Evolutionary conservation across 2,797 vertebrate genomes (phyloP).

Genomic region (Eupleurogrammus muticus): DNA sequence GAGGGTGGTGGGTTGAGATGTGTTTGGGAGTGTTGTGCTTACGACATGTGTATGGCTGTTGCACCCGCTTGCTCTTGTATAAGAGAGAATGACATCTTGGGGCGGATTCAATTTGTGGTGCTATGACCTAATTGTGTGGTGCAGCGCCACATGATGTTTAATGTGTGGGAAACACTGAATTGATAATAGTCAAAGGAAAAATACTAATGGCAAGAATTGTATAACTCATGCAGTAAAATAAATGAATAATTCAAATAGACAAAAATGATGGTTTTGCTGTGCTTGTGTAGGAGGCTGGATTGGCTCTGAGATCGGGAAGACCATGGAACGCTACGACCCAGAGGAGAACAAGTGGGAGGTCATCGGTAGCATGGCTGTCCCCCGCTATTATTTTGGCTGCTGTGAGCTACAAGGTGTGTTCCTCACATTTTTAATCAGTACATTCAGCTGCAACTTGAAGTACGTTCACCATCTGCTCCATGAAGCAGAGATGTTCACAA

Average conservation of each 20-base stretch:
- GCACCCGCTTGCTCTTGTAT: no score
- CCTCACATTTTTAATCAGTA: not conserved
- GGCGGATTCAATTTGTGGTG: no score
- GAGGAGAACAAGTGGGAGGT: constrained; percentile 97
- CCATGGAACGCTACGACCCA: constrained; percentile 96
- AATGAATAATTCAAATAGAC: not conserved
- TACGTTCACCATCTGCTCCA: not conserved
- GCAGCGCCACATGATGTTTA: no score
- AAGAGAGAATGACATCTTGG: no score
- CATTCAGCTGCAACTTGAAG: not conserved
- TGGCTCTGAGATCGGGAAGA: constrained; percentile 95
- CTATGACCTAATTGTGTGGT: no score
- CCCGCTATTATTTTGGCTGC: constrained; percentile 96
- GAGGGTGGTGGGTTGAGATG: no score
- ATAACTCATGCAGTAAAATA: not conserved
- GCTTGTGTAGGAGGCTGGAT: constrained; percentile 91
- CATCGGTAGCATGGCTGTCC: constrained; percentile 92
- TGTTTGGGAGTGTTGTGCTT: no score
- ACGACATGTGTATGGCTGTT: no score
- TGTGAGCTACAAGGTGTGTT: constrained; percentile 94
- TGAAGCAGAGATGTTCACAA: not conserved
- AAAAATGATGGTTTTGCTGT: constrained; percentile 1
- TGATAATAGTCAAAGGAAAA: no score
- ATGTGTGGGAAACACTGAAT: no score
- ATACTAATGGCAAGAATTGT: not conserved